Percentiles rank a stretch among this genome's conserved stretches.
phyloP scores from a whole-genome alignment of 2,797 vertebrate genomes.

The Euphonia xanthogaster region DNA sequence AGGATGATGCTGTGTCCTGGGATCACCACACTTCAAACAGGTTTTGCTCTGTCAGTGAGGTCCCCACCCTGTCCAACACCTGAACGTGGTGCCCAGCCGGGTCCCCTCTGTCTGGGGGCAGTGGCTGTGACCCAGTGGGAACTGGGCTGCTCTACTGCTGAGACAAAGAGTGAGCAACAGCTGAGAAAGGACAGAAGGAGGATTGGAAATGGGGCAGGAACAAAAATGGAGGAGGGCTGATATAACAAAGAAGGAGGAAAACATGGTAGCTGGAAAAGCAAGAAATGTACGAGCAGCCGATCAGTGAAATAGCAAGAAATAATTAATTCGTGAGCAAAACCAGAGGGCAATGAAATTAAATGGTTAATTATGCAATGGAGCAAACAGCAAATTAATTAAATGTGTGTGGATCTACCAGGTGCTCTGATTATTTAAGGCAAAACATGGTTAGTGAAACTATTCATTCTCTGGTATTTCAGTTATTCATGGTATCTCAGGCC shows the following conservation, averaged over 20 bases:
- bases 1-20: background rate
- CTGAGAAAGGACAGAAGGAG: background rate
- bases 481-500: constrained; percentile 28
- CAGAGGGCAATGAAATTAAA: constrained; percentile 14
- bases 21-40: background rate
- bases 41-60: background rate
- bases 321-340: constrained; percentile 34
- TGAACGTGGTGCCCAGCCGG: rapidly evolving
- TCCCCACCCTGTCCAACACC: background rate
- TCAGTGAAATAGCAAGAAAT: background rate
- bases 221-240: background rate
- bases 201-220: background rate
- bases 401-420: background rate
- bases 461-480: constrained; percentile 51
- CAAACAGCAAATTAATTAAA: constrained; percentile 37
- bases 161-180: background rate
- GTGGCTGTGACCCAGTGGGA: background rate
- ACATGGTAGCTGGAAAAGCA: background rate
- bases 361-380: constrained; percentile 2
- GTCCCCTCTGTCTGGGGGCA: background rate
- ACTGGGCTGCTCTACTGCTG: background rate
- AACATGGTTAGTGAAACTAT: constrained; percentile 14
- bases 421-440: constrained; percentile 46
- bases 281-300: background rate
- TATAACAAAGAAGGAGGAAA: background rate